phyloP scores from a whole-genome alignment of 1,140 invertebrate species.

The Piezodorus guildinii region DNA sequence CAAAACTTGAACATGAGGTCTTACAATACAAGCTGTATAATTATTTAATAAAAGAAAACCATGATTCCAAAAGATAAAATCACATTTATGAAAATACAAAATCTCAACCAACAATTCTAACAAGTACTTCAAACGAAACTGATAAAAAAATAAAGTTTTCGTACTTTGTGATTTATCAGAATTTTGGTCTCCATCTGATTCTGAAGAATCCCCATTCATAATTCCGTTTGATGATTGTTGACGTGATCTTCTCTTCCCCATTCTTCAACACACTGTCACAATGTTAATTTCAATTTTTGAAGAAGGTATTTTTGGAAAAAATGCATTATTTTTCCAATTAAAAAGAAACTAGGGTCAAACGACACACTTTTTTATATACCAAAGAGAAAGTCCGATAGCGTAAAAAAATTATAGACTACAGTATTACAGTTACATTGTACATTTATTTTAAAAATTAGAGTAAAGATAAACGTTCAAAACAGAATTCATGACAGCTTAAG shows the following conservation, averaged over 20 bases:
- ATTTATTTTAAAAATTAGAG: no score
- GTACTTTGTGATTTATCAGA: background rate
- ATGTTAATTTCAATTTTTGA: no score
- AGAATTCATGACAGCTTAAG: no score
- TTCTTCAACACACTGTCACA: background rate
- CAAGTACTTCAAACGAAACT: background rate
- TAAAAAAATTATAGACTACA: no score
- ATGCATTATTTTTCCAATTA: no score
- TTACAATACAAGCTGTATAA: background rate
- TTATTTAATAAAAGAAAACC: background rate
- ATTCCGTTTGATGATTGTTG: conserved; percentile 12
- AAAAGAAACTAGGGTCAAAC: no score
- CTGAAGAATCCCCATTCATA: conserved; percentile 15
- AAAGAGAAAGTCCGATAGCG: no score
- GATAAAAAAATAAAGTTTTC: background rate
- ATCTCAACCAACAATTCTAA: background rate
- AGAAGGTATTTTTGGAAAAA: no score
- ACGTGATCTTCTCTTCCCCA: conserved; percentile 9
- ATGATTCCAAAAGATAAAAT: background rate
- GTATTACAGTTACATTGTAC: no score
- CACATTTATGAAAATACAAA: background rate
- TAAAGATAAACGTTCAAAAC: no score
- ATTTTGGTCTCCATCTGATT: conserved; percentile 15
- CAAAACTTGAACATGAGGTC: background rate
- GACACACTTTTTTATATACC: no score